A percentile compares a stretch with the other conserved stretches of the same genome.
These are phyloP conservation scores for Lipotes vexillifer DNA, from an alignment of 2,113 vertebrate species.

Conservation along the genomic window DNA sequence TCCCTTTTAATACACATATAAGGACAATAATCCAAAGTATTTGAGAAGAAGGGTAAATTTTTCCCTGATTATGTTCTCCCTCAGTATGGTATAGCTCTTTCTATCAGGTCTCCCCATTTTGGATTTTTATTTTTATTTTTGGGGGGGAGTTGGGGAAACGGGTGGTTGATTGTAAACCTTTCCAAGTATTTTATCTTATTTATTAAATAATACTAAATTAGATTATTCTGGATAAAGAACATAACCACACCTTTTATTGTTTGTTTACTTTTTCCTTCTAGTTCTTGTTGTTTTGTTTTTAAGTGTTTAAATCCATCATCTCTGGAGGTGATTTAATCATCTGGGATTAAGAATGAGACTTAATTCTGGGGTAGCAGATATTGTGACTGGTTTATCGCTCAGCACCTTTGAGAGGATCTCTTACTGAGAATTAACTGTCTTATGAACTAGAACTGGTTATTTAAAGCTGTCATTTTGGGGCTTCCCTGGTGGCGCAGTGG, in stretches of 20 bases:
- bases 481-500: no score
- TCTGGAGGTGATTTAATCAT: background rate
- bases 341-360: background rate
- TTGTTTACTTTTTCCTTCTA: background rate
- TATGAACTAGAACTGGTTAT: background rate
- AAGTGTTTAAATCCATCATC: background rate
- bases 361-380: background rate
- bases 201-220: background rate
- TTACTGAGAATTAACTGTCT: background rate
- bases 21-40: background rate
- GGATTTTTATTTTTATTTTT: background rate
- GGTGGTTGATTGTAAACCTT: background rate
- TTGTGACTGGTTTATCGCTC: background rate
- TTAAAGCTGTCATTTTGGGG: background rate
- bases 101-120: background rate
- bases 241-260: background rate
- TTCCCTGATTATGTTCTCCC: background rate
- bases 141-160: rapidly evolving
- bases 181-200: background rate
- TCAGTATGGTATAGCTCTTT: background rate
- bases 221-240: background rate
- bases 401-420: background rate
- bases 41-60: background rate
- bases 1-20: background rate
- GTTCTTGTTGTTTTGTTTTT: background rate